phyloP scores from a whole-genome alignment of 2,888 invertebrate species.

The Dastarcus helophoroides region DNA sequence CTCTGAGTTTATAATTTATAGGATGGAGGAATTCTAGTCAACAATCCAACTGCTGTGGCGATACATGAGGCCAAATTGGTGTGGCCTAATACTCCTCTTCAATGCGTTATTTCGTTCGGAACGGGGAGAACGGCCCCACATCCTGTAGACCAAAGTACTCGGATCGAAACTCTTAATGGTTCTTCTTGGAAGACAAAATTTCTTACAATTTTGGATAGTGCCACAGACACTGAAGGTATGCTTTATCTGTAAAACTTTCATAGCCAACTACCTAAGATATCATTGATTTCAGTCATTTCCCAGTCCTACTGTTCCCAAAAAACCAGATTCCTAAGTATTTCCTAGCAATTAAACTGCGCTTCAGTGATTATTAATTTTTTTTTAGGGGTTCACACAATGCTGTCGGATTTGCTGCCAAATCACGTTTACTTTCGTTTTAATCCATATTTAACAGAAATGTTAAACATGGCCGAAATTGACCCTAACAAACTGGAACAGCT shows the following conservation, averaged over 20 bases:
- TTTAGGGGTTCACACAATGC: conserved; percentile 63
- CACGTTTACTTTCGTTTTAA: conserved; percentile 76
- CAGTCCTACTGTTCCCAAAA: no score
- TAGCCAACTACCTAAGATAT: no score
- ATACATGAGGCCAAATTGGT: conserved; percentile 76
- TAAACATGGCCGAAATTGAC: conserved; percentile 70
- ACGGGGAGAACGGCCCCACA: conserved; percentile 51
- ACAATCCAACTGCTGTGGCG: conserved; percentile 82
- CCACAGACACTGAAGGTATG: conserved; percentile 76
- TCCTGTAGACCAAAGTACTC: conserved; percentile 25
- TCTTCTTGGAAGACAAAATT: conserved; percentile 69
- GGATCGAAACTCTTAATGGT: conserved; percentile 26
- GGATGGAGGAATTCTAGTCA: conserved; percentile 76
- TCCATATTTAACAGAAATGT: conserved; percentile 71
- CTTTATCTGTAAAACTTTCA: background rate
- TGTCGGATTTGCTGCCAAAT: conserved; percentile 63
- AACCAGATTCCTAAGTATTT: no score
- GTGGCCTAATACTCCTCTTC: conserved; percentile 64
- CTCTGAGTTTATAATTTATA: conserved; percentile 24
- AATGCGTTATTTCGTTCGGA: conserved; percentile 74
- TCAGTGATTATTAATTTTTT: no score
- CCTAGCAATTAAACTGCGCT: no score
- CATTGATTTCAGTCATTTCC: no score
- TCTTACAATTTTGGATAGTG: conserved; percentile 69
- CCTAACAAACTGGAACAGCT: conserved; percentile 59